A percentile compares a stretch with the other conserved stretches of the same genome.
Conservation (phyloP, 2,797 vertebrate species). For the Hemitrygon akajei region DNA sequence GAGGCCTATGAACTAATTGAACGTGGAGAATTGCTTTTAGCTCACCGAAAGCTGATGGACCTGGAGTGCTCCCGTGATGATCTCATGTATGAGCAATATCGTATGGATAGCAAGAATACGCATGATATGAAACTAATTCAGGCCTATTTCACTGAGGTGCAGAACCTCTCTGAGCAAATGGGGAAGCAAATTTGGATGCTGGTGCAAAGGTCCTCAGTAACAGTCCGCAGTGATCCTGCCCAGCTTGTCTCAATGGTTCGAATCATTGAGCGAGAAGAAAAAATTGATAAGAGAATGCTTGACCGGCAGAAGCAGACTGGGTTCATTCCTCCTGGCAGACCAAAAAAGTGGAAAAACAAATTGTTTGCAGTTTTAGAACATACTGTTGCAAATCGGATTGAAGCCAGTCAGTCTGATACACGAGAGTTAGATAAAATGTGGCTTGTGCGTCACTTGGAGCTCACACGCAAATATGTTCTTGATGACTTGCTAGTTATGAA, state of each 20-base stretch:
- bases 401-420: constrained; percentile 83
- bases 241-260: constrained; percentile 89
- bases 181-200: constrained; percentile 97
- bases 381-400: constrained; percentile 82
- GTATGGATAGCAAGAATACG: constrained; percentile 88
- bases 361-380: constrained; percentile 83
- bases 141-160: constrained; percentile 82
- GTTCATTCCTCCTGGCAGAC: constrained; percentile 87
- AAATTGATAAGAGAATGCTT: constrained; percentile 83
- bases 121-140: constrained; percentile 91
- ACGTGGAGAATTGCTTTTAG: constrained; percentile 77
- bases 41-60: constrained; percentile 90
- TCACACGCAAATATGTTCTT: constrained; percentile 83
- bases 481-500: constrained; percentile 85
- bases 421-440: constrained; percentile 94
- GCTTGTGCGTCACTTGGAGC: constrained; percentile 90
- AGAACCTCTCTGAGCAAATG: constrained; percentile 82
- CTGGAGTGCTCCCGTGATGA: constrained; percentile 90
- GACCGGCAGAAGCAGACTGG: constrained; percentile 87
- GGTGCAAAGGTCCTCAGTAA: constrained; percentile 80
- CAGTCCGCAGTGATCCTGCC: constrained; percentile 84
- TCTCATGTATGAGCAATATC: constrained; percentile 94
- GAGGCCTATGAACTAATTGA: constrained; percentile 85
- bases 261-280: constrained; percentile 95
- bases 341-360: constrained; percentile 87